These are phyloP conservation scores for Xenentodon cancila DNA, from an alignment of 2,797 vertebrate species.

Conservation along the genomic window DNA sequence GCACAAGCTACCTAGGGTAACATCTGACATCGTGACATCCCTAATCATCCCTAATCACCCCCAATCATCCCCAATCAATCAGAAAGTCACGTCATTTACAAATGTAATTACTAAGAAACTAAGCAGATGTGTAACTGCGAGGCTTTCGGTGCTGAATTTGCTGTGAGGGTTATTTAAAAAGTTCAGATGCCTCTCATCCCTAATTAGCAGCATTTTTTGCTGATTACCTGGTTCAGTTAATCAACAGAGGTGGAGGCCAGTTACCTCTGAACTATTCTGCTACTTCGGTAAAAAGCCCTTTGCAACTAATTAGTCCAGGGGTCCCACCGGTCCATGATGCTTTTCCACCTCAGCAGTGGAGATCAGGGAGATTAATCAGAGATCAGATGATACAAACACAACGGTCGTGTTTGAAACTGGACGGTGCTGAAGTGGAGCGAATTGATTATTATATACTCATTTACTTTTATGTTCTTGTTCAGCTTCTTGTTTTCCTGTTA, in stretches of 20 bases:
- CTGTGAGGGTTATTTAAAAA: not conserved
- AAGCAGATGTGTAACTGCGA: not conserved
- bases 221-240: constrained; percentile 19
- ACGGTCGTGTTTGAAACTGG: not conserved
- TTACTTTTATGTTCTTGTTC: too few relatives aligned
- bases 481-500: too few relatives aligned
- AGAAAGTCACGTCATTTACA: too few relatives aligned
- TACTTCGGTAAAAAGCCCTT: not conserved
- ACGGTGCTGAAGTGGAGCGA: not conserved
- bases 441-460: too few relatives aligned
- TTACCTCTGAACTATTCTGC: constrained; percentile 6
- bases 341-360: not conserved
- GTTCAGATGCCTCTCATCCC: not conserved
- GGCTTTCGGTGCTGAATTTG: not conserved
- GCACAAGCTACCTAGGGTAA: too few relatives aligned
- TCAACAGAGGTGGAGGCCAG: not conserved
- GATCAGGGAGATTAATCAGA: constrained; percentile 10
- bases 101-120: not conserved
- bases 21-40: too few relatives aligned
- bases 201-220: constrained; percentile 7
- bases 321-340: constrained; percentile 9
- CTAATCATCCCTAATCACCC: too few relatives aligned
- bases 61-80: too few relatives aligned
- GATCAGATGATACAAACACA: not conserved
- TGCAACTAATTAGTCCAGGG: constrained; percentile 21